phyloP scores from a whole-genome alignment of 2,113 vertebrate species.

The Leptosomus discolor region DNA sequence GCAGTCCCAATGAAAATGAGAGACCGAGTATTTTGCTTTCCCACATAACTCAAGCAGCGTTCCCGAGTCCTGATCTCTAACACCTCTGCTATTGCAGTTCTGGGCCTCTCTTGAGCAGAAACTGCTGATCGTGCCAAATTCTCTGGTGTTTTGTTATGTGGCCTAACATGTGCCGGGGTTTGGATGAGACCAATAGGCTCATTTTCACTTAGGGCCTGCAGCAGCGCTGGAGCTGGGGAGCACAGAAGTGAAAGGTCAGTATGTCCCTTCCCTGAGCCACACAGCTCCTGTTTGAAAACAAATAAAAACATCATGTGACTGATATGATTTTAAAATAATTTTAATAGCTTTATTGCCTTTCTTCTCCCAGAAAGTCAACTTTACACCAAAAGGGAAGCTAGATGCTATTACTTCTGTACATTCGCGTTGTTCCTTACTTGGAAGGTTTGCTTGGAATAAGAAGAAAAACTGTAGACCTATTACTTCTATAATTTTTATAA shows the following conservation, averaged over 20 bases:
- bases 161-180: constrained; percentile 32
- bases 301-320: not conserved
- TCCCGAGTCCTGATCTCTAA: constrained; percentile 59
- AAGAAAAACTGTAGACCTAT: not conserved
- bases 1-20: not conserved
- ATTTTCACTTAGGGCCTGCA: constrained; percentile 28
- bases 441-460: not conserved
- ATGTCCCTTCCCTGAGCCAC: not conserved
- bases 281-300: constrained; percentile 51
- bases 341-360: not conserved
- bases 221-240: not conserved
- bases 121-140: constrained; percentile 66
- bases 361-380: not conserved
- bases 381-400: not conserved
- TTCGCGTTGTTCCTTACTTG: not conserved
- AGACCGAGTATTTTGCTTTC: constrained; percentile 28
- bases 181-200: constrained; percentile 49
- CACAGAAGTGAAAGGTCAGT: constrained; percentile 29
- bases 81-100: constrained; percentile 66
- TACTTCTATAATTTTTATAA: not conserved
- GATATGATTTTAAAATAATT: not conserved
- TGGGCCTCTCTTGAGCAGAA: constrained; percentile 63
- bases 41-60: not conserved
- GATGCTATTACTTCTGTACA: not conserved
- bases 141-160: constrained; percentile 63